Conservation (phyloP, 2,113 vertebrate genomes). For the Gobius niger region DNA sequence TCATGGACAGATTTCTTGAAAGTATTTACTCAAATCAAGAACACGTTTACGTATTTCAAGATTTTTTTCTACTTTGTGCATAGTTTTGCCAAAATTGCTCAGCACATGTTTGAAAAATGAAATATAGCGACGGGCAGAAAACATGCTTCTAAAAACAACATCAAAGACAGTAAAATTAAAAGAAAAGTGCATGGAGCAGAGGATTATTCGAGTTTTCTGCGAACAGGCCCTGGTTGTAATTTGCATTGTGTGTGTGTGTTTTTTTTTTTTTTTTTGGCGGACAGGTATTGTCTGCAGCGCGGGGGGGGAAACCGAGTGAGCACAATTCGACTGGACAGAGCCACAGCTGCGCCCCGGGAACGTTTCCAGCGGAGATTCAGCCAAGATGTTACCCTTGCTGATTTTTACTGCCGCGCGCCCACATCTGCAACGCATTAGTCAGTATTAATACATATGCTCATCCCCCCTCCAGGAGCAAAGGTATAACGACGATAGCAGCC, state of each 20-base stretch:
- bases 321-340: constrained; percentile 88
- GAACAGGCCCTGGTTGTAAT: constrained; percentile 61
- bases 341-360: constrained; percentile 76
- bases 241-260: constrained; percentile 79
- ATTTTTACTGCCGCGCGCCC: constrained; percentile 54
- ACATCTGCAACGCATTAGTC: constrained; percentile 71
- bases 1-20: too few relatives aligned
- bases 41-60: too few relatives aligned
- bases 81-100: constrained; percentile 2
- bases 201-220: constrained; percentile 76
- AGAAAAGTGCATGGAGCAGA: constrained; percentile 39
- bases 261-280: constrained; percentile 38
- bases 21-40: too few relatives aligned
- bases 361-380: constrained; percentile 64
- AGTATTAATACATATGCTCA: constrained; percentile 69
- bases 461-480: constrained; percentile 51
- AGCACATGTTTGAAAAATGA: constrained; percentile 44
- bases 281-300: constrained; percentile 79
- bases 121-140: constrained; percentile 31
- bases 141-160: constrained; percentile 81
- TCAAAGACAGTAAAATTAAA: constrained; percentile 75
- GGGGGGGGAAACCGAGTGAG: constrained; percentile 76
- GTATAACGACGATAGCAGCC: constrained; percentile 58
- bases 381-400: constrained; percentile 61
- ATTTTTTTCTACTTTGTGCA: not conserved